Base-by-base conservation (phyloP, 2,797 vertebrate species). In the Typhlichthys eigenmanni region DNA sequence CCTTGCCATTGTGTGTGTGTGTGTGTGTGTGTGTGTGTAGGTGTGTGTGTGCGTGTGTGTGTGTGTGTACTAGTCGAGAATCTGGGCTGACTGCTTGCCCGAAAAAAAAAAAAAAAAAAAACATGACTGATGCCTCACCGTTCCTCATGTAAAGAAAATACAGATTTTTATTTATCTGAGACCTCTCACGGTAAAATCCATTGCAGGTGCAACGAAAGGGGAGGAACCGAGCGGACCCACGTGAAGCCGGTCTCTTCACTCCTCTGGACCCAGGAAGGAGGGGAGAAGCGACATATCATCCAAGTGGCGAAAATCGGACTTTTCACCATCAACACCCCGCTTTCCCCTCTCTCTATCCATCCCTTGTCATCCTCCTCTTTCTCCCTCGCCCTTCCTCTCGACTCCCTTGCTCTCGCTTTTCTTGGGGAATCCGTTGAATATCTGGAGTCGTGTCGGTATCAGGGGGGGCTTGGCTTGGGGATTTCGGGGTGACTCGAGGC, bases 21-120 rank as follows among this genome's bases (percentile, higher is more conserved):
- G 70, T 74, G 66, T 55, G 58, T 71, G 87, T 71, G 88, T 91
- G 90, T 92, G 88, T 92, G 91, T 85, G 75, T 83, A 75, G 71
- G 50, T 52, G 50, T 52, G n/a, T 50, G 16, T 53, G 51, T 48
- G 29, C 48, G 70, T 74, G 66, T 74, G 66, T 55, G 51, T 19
- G 51, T 53, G 51, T 53, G 52, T 4, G 17, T 54, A 9, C 52
- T 10, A 14, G 53, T 49, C 0, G 8, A 9, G 13, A 9, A 9
- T 74, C 60, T 74, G 61, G 64, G 74, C 75, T 70, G 79, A 70
- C 84, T 80, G 83, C 83, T 73, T 78, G 81, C 83, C 81, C 78
- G 46, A 82, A 81, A 70, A 70, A 62, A 76, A 59, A 45, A 74
- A 47, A 47, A 47, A 19, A 19, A 19, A 19, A 38, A 38, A 38